Percentiles rank a stretch among this genome's conserved stretches.
Evolutionary conservation across 2,797 vertebrate genomes (phyloP).

Genomic region (Hydrolagus colliei): DNA sequence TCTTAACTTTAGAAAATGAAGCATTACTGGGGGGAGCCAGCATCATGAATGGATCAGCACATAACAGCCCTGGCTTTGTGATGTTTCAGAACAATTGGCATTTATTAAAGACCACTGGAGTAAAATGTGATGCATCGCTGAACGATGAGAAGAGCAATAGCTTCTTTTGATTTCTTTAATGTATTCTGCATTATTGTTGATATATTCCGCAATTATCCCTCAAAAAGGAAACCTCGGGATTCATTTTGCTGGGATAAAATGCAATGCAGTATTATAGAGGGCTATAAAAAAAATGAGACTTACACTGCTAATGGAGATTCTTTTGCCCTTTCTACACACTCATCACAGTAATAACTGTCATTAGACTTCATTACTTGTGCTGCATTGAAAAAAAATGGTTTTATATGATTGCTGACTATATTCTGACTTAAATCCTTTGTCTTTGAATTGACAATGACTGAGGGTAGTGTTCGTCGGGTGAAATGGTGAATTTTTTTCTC

Average conservation of each 20-base stretch:
- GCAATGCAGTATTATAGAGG: conserved; percentile 12
- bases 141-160: conserved; percentile 13
- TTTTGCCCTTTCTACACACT: conserved; percentile 27
- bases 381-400: conserved; percentile 28
- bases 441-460: conserved; percentile 28
- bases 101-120: not conserved
- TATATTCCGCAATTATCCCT: conserved; percentile 32
- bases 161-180: conserved; percentile 30
- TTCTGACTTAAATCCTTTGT: conserved; percentile 32
- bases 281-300: conserved; percentile 26
- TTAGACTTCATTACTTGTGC: conserved; percentile 32
- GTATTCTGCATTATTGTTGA: conserved; percentile 31
- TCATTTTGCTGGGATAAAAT: conserved; percentile 22
- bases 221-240: conserved; percentile 22
- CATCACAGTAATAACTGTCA: conserved; percentile 31
- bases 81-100: conserved; percentile 22
- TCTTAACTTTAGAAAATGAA: conserved; percentile 30
- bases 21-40: not conserved
- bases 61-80: conserved; percentile 1
- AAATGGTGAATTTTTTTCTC: conserved; percentile 7
- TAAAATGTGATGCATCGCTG: conserved; percentile 31
- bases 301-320: conserved; percentile 27
- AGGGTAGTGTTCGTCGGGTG: conserved; percentile 11
- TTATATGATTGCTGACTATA: conserved; percentile 29
- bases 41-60: conserved; percentile 14